Conservation (phyloP, 2,888 invertebrate species). For the Sinelater perroti region DNA sequence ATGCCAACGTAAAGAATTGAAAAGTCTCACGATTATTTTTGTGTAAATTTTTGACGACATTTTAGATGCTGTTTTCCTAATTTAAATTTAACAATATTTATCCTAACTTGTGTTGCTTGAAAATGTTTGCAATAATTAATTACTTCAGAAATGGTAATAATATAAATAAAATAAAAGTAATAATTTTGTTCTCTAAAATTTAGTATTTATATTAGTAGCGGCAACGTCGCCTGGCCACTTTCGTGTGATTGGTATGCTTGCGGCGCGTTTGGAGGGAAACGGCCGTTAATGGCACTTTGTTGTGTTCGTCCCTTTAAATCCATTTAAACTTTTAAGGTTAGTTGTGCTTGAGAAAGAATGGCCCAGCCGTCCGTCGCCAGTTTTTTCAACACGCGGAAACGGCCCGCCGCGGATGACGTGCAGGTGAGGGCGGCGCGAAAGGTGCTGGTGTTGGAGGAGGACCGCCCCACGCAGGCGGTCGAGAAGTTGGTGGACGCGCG, state of each 20-base stretch:
- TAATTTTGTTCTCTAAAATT: no score
- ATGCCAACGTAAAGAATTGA: no score
- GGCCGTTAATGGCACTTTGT: not conserved
- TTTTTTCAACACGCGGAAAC: slow-evolving; percentile 80
- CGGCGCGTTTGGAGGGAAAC: slow-evolving; percentile 12
- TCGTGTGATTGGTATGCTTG: no score
- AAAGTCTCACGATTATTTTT: no score
- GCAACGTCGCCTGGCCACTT: no score
- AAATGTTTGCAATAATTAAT: no score
- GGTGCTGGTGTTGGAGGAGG: slow-evolving; percentile 58
- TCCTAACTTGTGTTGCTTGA: no score
- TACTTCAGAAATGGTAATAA: no score
- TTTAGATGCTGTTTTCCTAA: no score
- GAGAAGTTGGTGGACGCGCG: not conserved
- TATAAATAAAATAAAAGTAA: no score
- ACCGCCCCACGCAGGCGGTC: slow-evolving; percentile 2
- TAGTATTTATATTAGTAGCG: slow-evolving; percentile 1
- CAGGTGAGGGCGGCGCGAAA: slow-evolving; percentile 63
- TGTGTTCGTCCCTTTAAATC: slow-evolving; percentile 6
- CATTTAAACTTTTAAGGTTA: slow-evolving; percentile 11
- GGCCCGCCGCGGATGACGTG: slow-evolving; percentile 74
- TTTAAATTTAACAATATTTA: no score
- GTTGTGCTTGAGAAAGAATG: slow-evolving; percentile 62
- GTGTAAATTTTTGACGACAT: no score
- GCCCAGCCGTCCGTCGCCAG: slow-evolving; percentile 80